Conservation (phyloP, 2,888 invertebrate genomes). For the Prenolepis imparis region DNA sequence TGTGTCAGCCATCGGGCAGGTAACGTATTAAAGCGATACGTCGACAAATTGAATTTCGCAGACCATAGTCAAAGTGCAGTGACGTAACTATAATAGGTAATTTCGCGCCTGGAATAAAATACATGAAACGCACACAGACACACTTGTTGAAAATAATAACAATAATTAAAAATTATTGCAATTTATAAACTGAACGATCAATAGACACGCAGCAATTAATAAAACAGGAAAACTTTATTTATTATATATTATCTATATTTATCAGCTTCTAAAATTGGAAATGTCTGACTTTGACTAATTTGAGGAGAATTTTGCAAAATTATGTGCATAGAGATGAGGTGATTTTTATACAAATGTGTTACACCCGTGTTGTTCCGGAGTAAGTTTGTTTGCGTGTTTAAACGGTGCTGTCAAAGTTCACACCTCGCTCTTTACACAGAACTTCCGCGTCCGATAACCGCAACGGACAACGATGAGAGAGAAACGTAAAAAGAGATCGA, state of each 20-base stretch:
- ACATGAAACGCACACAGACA: background rate
- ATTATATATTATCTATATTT: background rate
- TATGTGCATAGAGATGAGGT: background rate
- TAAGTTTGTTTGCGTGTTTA: background rate
- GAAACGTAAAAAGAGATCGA: conserved; percentile 40
- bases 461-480: background rate
- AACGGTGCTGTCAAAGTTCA: background rate
- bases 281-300: background rate
- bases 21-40: conserved; percentile 42
- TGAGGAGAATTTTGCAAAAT: background rate
- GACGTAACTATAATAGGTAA: conserved; percentile 5
- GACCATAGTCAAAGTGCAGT: conserved; percentile 17
- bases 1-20: conserved; percentile 23
- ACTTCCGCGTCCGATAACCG: conserved; percentile 22
- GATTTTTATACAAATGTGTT: background rate
- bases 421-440: background rate
- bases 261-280: background rate
- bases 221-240: background rate
- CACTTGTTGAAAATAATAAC: background rate
- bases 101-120: background rate
- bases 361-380: background rate
- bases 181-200: background rate
- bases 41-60: conserved; percentile 37
- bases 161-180: background rate
- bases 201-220: background rate